A percentile compares a stretch with the other conserved stretches of the same genome.
Conservation (phyloP, 2,888 invertebrate species). For the Keiferia lycopersicella region DNA sequence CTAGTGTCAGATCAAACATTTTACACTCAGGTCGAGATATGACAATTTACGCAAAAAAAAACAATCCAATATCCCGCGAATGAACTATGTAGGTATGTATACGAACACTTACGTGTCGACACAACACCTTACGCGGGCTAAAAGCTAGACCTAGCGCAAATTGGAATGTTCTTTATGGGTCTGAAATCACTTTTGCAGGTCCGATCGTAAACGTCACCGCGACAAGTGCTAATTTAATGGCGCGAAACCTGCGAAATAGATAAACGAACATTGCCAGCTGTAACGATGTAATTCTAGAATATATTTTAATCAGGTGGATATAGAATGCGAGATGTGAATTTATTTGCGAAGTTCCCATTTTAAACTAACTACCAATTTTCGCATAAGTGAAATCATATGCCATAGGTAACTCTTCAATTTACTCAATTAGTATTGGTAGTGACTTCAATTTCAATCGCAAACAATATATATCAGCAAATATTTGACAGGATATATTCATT, state of each 20-base stretch:
- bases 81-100: too few relatives aligned
- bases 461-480: conserved; percentile 8
- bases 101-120: too few relatives aligned
- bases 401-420: not conserved
- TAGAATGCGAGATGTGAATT: too few relatives aligned
- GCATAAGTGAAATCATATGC: too few relatives aligned
- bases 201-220: conserved; percentile 6
- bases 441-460: not conserved
- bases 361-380: too few relatives aligned
- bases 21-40: too few relatives aligned
- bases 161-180: conserved; percentile 29
- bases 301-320: not conserved
- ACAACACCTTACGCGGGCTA: not conserved
- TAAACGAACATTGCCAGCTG: not conserved
- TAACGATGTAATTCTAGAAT: conserved; percentile 15
- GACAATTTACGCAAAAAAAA: too few relatives aligned
- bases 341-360: too few relatives aligned
- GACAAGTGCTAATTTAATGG: conserved; percentile 15
- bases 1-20: too few relatives aligned
- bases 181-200: not conserved
- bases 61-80: too few relatives aligned
- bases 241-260: conserved; percentile 10
- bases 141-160: not conserved
- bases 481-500: conserved; percentile 16
- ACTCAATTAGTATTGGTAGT: not conserved